Evolutionary conservation across 2,113 vertebrate species (phyloP), one percentile per base, ranked within the genome.

Genomic region (Pongo pygmaeus): DNA sequence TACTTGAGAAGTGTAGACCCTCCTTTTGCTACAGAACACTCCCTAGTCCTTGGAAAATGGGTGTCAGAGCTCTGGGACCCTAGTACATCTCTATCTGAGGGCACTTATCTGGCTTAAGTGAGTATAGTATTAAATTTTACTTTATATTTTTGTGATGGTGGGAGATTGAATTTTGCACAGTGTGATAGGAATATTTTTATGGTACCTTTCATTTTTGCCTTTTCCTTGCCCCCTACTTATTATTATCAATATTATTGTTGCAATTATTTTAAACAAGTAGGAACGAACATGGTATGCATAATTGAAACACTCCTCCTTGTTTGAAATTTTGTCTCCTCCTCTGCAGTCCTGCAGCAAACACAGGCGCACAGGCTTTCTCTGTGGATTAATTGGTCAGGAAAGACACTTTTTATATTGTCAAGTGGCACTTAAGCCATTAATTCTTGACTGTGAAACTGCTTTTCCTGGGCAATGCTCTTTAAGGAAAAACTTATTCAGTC

Each of bases 331-430:
- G 52, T 94, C 89, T 96, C 22, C 69, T 16, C 50, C 96, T 97
- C 95, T 48, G 32, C 77, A 0, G 57, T 91, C 46, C 61, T 89
- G 61, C 84, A n/a, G 46, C 72, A 64, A 97, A 87, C 83, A 43
- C 59, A 40, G 84, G 91, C 94, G 79, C 81, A 81, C 86, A 32
- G 91, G 14, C 97, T 30, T 95, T 30, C 77, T 77, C 84, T 78
- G 64, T 94, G 86, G n/a, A 92, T 94, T 96, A 88, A 98, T 94
- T 91, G 96, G 97, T 94, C 81, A 89, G 98, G 98, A 98, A 98
- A 98, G 94, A 89, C 96, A 67, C 70, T 97, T 67, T 94, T 46
- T 94, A 97, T 94, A 75, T 96, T 95, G 97, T 96, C 84, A 91
- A 97, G 97, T 89, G 91, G 97, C 84, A 97, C 96, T 96, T 78